These are phyloP conservation scores for Hesperia comma DNA, from an alignment of 2,888 invertebrate genomes.

Conservation along the genomic window DNA sequence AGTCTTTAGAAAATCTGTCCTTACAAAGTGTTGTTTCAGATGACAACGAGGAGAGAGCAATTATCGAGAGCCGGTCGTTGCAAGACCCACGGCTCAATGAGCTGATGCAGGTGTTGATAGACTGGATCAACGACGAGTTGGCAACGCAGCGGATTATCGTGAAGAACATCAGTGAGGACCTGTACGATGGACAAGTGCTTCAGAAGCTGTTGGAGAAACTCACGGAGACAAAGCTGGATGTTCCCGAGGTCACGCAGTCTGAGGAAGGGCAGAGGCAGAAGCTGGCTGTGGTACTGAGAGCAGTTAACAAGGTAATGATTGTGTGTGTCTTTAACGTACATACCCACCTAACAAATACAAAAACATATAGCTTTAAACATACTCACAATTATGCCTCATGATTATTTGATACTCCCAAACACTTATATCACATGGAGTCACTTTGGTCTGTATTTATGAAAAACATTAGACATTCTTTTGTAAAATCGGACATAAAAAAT, in stretches of 20 bases:
- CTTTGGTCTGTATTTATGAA: too few relatives aligned
- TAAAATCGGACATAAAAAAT: too few relatives aligned
- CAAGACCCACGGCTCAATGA: conserved; percentile 94
- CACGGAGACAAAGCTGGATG: conserved; percentile 94
- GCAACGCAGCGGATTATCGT: conserved; percentile 98
- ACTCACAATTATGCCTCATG: too few relatives aligned
- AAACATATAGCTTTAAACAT: too few relatives aligned
- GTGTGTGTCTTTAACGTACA: background rate
- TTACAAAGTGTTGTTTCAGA: conserved; percentile 4
- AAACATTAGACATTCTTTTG: too few relatives aligned
- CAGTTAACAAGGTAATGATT: conserved; percentile 91
- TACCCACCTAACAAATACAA: too few relatives aligned
- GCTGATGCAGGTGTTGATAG: conserved; percentile 93
- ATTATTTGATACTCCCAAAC: too few relatives aligned
- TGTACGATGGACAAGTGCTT: conserved; percentile 96
- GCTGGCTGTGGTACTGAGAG: conserved; percentile 92
- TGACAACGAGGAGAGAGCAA: conserved; percentile 98
- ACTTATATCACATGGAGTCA: too few relatives aligned
- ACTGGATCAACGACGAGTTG: conserved; percentile 99
- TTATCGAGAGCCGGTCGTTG: conserved; percentile 95
- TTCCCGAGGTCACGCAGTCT: conserved; percentile 99
- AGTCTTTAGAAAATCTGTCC: background rate
- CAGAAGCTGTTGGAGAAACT: conserved; percentile 92
- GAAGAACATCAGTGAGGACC: conserved; percentile 97
- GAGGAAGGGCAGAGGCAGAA: conserved; percentile 99